These are phyloP conservation scores for Plumapathes pennacea DNA, from an alignment of 92 coral and sea anemone genomes.

Conservation along the genomic window DNA sequence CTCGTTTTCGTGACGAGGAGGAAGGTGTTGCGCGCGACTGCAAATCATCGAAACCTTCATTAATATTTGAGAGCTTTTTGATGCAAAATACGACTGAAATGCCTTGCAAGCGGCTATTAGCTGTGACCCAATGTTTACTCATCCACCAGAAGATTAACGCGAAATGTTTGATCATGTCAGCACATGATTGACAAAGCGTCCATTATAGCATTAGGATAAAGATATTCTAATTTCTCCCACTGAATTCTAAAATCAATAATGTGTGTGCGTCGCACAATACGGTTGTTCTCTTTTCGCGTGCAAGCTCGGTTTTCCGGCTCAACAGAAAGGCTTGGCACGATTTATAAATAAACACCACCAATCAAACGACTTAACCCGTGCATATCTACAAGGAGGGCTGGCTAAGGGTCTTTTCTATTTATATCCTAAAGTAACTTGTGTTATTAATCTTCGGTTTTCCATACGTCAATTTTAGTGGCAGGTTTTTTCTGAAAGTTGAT, in stretches of 20 bases:
- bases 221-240: slow-evolving; percentile 83
- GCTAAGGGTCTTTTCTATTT: too few relatives aligned
- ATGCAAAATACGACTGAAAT: slow-evolving; percentile 8
- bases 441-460: too few relatives aligned
- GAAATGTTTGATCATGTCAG: slow-evolving; percentile 87
- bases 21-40: too few relatives aligned
- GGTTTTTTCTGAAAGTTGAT: slow-evolving; percentile 9
- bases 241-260: slow-evolving; percentile 74
- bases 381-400: too few relatives aligned
- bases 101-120: slow-evolving; percentile 58
- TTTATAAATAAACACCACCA: slow-evolving; percentile 48
- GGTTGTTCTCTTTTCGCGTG: slow-evolving; percentile 54
- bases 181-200: slow-evolving; percentile 68
- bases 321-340: slow-evolving; percentile 18
- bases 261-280: slow-evolving; percentile 15
- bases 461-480: neutral
- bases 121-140: slow-evolving; percentile 67
- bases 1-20: too few relatives aligned
- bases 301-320: slow-evolving; percentile 4
- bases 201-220: slow-evolving; percentile 83
- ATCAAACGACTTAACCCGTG: slow-evolving; percentile 27
- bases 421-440: too few relatives aligned
- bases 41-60: too few relatives aligned
- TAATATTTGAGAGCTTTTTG: too few relatives aligned
- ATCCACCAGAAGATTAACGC: slow-evolving; percentile 81